Percentiles rank a stretch among this genome's conserved stretches.
Evolutionary conservation across 2,113 vertebrate species (phyloP).

Genomic region (Aptenodytes forsteri): DNA sequence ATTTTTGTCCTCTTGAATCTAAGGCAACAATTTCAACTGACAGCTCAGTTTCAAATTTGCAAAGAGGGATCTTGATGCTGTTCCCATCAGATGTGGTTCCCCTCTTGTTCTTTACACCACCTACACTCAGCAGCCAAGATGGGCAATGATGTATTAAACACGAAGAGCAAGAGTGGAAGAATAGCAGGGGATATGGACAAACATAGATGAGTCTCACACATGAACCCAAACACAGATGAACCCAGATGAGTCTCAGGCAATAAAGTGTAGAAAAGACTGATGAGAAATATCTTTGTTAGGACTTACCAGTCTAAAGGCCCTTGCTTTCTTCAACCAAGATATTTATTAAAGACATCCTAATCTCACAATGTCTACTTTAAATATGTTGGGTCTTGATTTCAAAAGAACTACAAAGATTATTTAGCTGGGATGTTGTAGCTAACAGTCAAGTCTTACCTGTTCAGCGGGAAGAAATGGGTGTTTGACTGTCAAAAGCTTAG

Average conservation of each 20-base stretch:
- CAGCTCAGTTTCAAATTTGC: background rate
- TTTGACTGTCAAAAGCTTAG: background rate
- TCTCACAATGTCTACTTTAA: background rate
- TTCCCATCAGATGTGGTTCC: background rate
- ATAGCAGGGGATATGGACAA: background rate
- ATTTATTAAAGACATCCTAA: background rate
- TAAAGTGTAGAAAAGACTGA: background rate
- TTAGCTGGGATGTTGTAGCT: background rate
- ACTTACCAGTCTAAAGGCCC: background rate
- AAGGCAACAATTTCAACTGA: background rate
- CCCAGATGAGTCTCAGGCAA: background rate
- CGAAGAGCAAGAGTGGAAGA: background rate
- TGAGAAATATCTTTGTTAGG: background rate
- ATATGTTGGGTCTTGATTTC: background rate
- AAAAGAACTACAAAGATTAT: background rate
- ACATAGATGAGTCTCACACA: background rate
- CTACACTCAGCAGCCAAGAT: background rate
- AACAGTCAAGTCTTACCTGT: background rate
- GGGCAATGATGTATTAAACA: background rate
- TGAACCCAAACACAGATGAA: background rate
- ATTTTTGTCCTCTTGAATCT: background rate
- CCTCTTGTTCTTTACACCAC: background rate
- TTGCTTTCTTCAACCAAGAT: background rate
- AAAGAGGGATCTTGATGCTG: background rate
- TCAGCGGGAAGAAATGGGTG: background rate